Base-by-base conservation (phyloP, 2,888 invertebrate species). In the Cynaeus angustus region DNA sequence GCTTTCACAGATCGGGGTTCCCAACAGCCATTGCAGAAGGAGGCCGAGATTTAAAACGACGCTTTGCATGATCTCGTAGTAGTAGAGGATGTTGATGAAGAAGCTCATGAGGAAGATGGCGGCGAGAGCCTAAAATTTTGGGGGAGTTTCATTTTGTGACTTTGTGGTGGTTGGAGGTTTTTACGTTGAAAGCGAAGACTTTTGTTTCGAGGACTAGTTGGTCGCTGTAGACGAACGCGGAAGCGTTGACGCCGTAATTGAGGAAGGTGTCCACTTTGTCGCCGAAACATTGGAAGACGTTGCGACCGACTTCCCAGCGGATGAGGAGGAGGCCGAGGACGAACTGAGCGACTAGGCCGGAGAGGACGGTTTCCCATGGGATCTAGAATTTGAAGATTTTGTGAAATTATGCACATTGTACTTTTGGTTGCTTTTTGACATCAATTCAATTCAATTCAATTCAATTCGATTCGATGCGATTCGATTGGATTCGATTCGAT, bases 61-160 rank as follows among this genome's bases (percentile, higher is more conserved):
- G 88, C 91, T 92, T 85, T 98, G 97, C 90, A 99, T 93, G 0
- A 91, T 89, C 0, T 97, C 97, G 84, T 92, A 88, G 86, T 94
- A 96, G 86, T 96, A 97, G 30, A 98, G 85, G 0, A 98, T 90
- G 77, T 96, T 94, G 21, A 98, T 94, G 74, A 94, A 86, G 86
- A 97, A 95, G 80, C 96, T 94, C 85, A 99, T 94, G 89, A 98
- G 98, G 86, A 95, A 95, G 61, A 99, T 94, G 12, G 97, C 95
- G 0, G 97, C 93, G 41, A 98, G 87, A 0, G 91, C 91, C 94
- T 94, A 66, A 55, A 55, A 58, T 37, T 37, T 37, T n/a, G n/a
- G n/a, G n/a, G n/a, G n/a, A 21, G 8, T 37, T 1, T 37, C 7
- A 6, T 8, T n/a, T 37, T 41, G 10, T 38, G 9, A n/a, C 3